These are phyloP conservation scores for Drosophila novamexicana DNA, from an alignment of 1,140 invertebrate genomes.

Conservation along the genomic window DNA sequence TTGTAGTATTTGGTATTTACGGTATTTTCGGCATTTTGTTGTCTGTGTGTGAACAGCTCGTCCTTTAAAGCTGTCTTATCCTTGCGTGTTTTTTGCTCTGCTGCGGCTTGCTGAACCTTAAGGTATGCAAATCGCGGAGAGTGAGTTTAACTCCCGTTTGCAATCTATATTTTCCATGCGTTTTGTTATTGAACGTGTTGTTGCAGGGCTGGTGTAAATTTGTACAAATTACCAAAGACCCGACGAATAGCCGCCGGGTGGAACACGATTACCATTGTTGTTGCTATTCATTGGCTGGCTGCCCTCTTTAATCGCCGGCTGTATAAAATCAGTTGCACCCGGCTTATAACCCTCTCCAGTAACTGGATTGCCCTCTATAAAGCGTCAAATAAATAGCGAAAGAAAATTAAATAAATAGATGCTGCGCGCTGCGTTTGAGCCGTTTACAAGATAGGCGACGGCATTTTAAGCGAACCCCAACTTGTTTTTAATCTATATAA, in stretches of 20 bases:
- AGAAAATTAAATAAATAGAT: not conserved
- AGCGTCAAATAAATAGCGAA: not conserved
- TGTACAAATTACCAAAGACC: slow-evolving; percentile 84
- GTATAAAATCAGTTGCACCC: slow-evolving; percentile 48
- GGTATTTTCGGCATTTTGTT: no score
- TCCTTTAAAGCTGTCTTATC: no score
- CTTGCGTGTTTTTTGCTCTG: no score
- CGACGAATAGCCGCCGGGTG: slow-evolving; percentile 85
- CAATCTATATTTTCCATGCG: not conserved
- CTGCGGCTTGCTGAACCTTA: no score
- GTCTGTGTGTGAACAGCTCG: no score
- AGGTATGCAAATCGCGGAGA: not conserved
- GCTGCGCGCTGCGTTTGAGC: no score
- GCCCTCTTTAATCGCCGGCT: slow-evolving; percentile 38
- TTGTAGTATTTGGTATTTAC: not conserved
- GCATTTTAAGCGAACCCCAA: no score
- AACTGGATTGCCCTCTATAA: slow-evolving; percentile 85
- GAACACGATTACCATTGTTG: slow-evolving; percentile 67
- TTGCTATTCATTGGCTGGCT: slow-evolving; percentile 68
- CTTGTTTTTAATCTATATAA: no score
- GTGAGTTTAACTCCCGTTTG: not conserved
- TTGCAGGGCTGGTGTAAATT: not conserved
- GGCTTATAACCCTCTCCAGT: slow-evolving; percentile 85
- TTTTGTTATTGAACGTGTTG: not conserved
- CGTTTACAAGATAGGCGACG: no score